A percentile compares a stretch with the other conserved stretches of the same genome.
Conservation (phyloP, 2,888 invertebrate species). For the Chouioia cunea region DNA sequence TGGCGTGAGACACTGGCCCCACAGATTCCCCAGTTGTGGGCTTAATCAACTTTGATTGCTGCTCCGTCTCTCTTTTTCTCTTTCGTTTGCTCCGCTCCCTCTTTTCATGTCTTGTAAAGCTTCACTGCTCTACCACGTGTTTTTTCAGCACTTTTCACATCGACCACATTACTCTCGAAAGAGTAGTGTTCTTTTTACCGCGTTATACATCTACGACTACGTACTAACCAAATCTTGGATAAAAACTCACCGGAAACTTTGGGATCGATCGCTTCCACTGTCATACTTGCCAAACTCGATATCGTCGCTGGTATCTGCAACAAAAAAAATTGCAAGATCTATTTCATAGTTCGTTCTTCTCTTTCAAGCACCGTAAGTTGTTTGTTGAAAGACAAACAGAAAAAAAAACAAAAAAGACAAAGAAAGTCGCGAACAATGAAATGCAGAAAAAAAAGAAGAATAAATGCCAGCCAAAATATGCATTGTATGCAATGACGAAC, state of each 20-base stretch:
- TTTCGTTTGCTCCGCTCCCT: conserved; percentile 13
- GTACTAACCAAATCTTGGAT: too few species aligned
- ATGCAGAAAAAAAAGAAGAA: too few species aligned
- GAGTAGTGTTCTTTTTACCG: too few species aligned
- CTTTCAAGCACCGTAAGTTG: too few species aligned
- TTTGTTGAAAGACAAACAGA: not conserved
- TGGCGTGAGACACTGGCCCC: conserved; percentile 69
- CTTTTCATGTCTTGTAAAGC: too few species aligned
- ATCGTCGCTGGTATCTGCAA: conserved; percentile 66
- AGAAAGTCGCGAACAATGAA: too few species aligned
- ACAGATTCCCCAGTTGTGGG: conserved; percentile 70
- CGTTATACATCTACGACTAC: too few species aligned
- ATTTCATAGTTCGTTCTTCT: not conserved
- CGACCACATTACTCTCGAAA: too few species aligned
- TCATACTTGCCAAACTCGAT: conserved; percentile 66
- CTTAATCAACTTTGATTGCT: conserved; percentile 69
- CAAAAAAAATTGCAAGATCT: conserved; percentile 51
- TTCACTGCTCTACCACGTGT: too few species aligned
- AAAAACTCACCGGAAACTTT: conserved; percentile 67
- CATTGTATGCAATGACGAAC: conserved; percentile 34
- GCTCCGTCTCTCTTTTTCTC: conserved; percentile 50
- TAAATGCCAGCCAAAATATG: conserved; percentile 19
- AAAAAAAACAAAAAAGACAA: too few species aligned
- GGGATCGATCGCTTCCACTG: conserved; percentile 66
- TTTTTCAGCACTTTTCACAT: too few species aligned